These are phyloP conservation scores for Dryocosmus kuriphilus DNA, from an alignment of 2,888 invertebrate genomes.

Conservation along the genomic window DNA sequence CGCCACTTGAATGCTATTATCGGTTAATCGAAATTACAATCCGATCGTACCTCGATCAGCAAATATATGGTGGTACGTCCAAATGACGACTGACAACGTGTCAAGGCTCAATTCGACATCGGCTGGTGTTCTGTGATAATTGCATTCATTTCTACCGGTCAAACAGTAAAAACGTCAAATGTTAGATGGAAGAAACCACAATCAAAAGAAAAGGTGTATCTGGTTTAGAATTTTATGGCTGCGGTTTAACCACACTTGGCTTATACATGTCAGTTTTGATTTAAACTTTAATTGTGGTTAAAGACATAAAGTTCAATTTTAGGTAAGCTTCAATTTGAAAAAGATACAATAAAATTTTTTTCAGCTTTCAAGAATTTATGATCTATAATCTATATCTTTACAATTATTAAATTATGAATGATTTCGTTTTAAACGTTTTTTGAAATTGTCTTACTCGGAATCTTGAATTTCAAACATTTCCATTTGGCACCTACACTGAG, in stretches of 20 bases:
- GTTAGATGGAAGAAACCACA: constrained; percentile 17
- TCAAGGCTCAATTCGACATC: background rate
- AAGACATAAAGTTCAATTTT: background rate
- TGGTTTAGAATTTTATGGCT: constrained; percentile 9
- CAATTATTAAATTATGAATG: no score
- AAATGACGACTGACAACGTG: constrained; percentile 47
- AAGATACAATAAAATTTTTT: no score
- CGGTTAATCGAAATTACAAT: constrained; percentile 47
- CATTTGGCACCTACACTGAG: no score
- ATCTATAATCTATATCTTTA: no score
- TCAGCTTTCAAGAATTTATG: no score
- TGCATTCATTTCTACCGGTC: background rate
- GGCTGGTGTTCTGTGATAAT: constrained; percentile 1
- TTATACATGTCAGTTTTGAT: background rate
- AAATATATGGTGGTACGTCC: constrained; percentile 43
- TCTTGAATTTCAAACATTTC: no score
- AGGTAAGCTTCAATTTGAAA: no score
- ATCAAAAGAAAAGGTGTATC: constrained; percentile 8
- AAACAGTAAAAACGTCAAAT: constrained; percentile 26
- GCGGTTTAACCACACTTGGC: background rate
- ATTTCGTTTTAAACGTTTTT: no score
- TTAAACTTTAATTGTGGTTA: constrained; percentile 12
- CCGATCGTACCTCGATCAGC: constrained; percentile 23
- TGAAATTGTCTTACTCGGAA: no score
- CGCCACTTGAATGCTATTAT: constrained; percentile 38